Base-by-base conservation (phyloP, 2,888 invertebrate species). In the Torymus texanus region DNA sequence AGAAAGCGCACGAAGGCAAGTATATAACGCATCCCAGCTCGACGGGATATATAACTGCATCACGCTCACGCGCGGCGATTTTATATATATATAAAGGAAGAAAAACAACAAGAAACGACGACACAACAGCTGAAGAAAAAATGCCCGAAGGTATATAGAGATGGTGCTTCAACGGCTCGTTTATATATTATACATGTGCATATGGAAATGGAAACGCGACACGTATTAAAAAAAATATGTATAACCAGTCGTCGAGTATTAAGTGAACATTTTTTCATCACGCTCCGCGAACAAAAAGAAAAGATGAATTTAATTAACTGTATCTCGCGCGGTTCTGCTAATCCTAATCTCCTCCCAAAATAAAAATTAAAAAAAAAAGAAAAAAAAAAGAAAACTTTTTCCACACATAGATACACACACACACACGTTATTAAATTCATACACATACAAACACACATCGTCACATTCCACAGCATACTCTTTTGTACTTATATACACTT, bases 171-270 rank as follows among this genome's bases (percentile, higher is more conserved):
- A 12, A 16, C 74, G 5, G 41, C 41, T 41, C 8, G 41, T 41
- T 41, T 68, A 63, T 68, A 71, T 55, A 71, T 62, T 71, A 75
- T 61, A 74, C 59, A 18, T 66, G 66, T 53, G 29, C 41, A 78
- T 18, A 58, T 68, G 41, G 53, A 61, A 41, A 66, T 16, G n/a
- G 70, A 14, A 24, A 55, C 2, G 59, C 13, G 14, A 21, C 55
- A 53, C n/a, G 21, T 65, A 55, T 55, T 62, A 61, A 62, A 14
- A 1, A 62, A 16, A 8, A 41, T 41, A 73, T 50, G 13, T 62
- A 24, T 62, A 73, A 78, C 67, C 79, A 50, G 51, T 62, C 70
- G 51, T 62, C 70, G 70, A 79, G 65, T 75, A 75, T 79, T 67
- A 58, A 68, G 62, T 55, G 51, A 14, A 18, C 55, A 70, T 61